Evolutionary conservation across 2,888 invertebrate species (phyloP).

Genomic region (Pachydiplax longipennis): DNA sequence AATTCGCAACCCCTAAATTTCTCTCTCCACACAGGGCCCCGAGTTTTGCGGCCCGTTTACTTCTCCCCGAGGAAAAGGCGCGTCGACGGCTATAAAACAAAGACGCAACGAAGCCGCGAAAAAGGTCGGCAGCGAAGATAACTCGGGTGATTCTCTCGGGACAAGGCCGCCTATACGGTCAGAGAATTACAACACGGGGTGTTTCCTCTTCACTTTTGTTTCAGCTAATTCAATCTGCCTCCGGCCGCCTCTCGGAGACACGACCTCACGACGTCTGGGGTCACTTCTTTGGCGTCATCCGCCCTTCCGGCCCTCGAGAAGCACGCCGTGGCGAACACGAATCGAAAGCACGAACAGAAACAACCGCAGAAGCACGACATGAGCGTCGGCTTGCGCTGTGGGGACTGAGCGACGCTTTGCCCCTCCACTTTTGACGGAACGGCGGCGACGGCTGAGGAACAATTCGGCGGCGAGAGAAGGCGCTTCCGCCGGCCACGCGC

Average conservation of each 20-base stretch:
- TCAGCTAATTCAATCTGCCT: neutral
- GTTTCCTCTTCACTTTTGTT: no score
- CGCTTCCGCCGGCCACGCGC: neutral
- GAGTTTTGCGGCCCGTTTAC: no score
- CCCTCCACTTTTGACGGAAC: neutral
- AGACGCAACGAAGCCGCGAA: no score
- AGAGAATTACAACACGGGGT: no score
- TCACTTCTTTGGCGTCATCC: neutral
- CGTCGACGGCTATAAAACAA: no score
- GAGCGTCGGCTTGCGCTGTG: neutral
- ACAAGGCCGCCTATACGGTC: no score
- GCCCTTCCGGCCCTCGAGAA: neutral
- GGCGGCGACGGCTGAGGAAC: neutral
- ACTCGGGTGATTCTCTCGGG: no score
- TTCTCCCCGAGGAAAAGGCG: no score
- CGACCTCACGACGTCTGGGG: neutral
- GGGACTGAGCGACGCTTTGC: neutral
- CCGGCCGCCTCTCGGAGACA: neutral
- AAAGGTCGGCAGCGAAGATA: no score
- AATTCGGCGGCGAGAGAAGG: no score
- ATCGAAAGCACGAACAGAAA: neutral
- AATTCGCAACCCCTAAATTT: no score
- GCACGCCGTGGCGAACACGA: neutral
- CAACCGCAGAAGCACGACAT: neutral
- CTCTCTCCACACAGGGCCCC: no score